These are phyloP conservation scores for Zygogramma bicolorata DNA, from an alignment of 2,888 invertebrate species.

Conservation along the genomic window DNA sequence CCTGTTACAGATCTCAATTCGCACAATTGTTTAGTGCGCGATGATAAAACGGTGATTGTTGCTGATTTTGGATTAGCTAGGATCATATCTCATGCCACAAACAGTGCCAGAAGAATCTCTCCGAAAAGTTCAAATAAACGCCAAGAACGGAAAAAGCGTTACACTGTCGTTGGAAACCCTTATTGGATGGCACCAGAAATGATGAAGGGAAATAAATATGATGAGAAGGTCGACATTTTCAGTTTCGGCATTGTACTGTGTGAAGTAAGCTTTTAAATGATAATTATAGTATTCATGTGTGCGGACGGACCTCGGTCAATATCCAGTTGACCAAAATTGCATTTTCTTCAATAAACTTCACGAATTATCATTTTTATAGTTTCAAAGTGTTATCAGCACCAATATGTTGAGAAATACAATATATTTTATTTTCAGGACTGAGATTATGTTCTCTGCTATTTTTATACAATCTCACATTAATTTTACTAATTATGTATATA, in stretches of 20 bases:
- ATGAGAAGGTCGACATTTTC: constrained; percentile 96
- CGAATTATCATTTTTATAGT: too few species aligned
- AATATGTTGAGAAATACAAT: too few species aligned
- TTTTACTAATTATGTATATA: too few species aligned
- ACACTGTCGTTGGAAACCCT: constrained; percentile 96
- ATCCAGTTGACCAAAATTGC: too few species aligned
- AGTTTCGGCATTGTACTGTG: constrained; percentile 95
- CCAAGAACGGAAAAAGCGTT: constrained; percentile 84
- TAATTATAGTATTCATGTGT: neutral
- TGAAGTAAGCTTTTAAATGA: constrained; percentile 73
- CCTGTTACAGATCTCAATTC: constrained; percentile 87
- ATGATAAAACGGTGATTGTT: constrained; percentile 90
- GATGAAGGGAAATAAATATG: constrained; percentile 97
- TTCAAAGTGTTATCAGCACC: too few species aligned
- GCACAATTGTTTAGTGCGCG: constrained; percentile 87
- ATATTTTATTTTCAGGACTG: too few species aligned
- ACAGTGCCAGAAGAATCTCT: constrained; percentile 60
- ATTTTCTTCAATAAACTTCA: too few species aligned
- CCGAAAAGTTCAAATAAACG: constrained; percentile 62
- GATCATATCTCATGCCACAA: constrained; percentile 73
- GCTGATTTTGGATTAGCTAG: constrained; percentile 96
- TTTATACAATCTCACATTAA: too few species aligned
- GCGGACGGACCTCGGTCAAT: too few species aligned
- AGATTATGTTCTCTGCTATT: too few species aligned
- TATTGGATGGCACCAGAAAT: constrained; percentile 99